phyloP scores from a whole-genome alignment of 2,888 invertebrate genomes.

The Apoda limacodes region DNA sequence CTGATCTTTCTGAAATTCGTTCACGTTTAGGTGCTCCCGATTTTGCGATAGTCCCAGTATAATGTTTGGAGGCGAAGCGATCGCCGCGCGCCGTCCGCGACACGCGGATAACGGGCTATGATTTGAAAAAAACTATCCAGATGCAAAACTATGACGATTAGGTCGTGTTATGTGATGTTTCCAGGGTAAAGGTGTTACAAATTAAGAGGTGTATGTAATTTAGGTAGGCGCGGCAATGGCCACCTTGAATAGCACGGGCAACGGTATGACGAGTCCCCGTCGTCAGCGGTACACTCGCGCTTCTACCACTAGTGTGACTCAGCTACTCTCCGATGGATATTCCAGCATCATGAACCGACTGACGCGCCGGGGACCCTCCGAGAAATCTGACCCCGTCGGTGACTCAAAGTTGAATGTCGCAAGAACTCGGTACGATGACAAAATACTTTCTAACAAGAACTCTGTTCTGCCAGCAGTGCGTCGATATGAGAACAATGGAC shows the following conservation, averaged over 20 bases:
- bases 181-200: constrained; percentile 43
- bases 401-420: constrained; percentile 42
- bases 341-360: constrained; percentile 86
- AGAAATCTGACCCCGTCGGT: constrained; percentile 64
- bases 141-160: constrained; percentile 50
- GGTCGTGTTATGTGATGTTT: constrained; percentile 44
- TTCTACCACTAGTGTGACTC: constrained; percentile 86
- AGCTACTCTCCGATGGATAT: constrained; percentile 88
- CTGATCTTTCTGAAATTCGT: constrained; percentile 65
- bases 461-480: constrained; percentile 46
- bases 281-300: constrained; percentile 81
- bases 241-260: constrained; percentile 32
- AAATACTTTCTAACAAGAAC: constrained; percentile 43
- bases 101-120: too few species aligned
- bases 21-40: constrained; percentile 56
- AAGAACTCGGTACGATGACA: constrained; percentile 54
- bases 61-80: constrained; percentile 24
- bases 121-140: too few species aligned
- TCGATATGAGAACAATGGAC: constrained; percentile 55
- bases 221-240: constrained; percentile 35
- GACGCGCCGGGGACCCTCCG: constrained; percentile 82
- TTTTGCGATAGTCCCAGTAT: constrained; percentile 53
- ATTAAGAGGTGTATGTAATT: constrained; percentile 18
- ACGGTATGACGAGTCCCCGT: constrained; percentile 60
- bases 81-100: neutral